Conservation (phyloP, 2,113 vertebrate genomes). For the Tringa solitaria region DNA sequence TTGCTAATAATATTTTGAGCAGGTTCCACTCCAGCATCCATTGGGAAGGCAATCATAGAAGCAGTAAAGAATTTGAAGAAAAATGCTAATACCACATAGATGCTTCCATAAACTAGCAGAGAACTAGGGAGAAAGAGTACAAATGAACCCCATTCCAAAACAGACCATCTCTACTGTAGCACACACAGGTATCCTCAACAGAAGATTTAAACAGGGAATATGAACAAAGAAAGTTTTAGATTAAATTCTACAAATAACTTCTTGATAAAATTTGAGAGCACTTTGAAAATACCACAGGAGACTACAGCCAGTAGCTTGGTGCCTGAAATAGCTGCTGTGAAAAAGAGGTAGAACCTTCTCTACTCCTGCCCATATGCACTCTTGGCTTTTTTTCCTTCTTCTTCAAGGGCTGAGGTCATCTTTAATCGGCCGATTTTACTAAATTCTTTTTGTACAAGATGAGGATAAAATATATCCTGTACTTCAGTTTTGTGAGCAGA, state of each 20-base stretch:
- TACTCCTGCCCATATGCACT: background rate
- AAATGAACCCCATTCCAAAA: background rate
- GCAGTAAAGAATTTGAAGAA: background rate
- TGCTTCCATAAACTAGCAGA: background rate
- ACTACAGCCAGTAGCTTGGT: background rate
- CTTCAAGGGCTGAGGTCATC: background rate
- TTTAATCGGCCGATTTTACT: background rate
- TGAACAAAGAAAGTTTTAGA: background rate
- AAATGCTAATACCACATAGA: background rate
- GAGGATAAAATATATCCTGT: background rate
- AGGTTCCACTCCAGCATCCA: background rate
- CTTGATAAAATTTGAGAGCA: background rate
- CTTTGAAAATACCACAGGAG: background rate
- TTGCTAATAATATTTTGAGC: background rate
- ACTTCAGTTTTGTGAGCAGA: background rate
- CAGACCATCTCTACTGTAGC: background rate
- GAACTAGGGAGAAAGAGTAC: background rate
- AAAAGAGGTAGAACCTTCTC: background rate
- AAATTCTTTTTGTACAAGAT: background rate
- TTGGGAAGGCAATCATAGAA: background rate
- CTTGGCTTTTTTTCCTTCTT: background rate
- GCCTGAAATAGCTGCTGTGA: background rate
- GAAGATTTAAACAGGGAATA: background rate
- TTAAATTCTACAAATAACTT: background rate
- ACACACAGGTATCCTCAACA: background rate